Conservation (phyloP, 2,113 vertebrate genomes). For the Solenodon paradoxus region DNA sequence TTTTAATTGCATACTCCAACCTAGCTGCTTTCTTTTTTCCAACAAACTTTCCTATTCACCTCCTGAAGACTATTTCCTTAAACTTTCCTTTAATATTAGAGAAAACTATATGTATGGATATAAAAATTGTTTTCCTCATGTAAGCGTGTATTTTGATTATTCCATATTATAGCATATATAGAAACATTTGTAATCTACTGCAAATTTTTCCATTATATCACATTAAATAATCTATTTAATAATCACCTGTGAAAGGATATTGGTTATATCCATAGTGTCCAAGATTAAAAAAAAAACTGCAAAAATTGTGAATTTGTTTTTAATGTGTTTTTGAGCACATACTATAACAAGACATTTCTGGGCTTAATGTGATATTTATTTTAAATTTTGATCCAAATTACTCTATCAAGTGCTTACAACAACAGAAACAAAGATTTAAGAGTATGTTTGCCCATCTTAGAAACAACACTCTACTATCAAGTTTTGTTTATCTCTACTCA, state of each 20-base stretch:
- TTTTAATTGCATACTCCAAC: neutral
- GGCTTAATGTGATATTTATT: neutral
- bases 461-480: neutral
- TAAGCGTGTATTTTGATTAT: neutral
- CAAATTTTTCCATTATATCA: neutral
- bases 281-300: neutral
- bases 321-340: neutral
- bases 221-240: neutral
- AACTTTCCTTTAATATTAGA: neutral
- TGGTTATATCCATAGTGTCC: neutral
- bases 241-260: neutral
- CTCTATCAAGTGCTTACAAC: neutral
- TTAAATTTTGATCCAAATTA: conserved; percentile 7
- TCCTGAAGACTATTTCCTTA: neutral
- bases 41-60: neutral
- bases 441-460: neutral
- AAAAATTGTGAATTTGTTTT: neutral
- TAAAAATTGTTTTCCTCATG: neutral
- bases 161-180: neutral
- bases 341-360: neutral
- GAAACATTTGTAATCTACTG: neutral
- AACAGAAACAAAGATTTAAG: neutral
- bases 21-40: neutral
- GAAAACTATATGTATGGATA: neutral
- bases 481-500: neutral